Conservation (phyloP, 64 coral and sea anemone species). For the Pocillopora verrucosa region DNA sequence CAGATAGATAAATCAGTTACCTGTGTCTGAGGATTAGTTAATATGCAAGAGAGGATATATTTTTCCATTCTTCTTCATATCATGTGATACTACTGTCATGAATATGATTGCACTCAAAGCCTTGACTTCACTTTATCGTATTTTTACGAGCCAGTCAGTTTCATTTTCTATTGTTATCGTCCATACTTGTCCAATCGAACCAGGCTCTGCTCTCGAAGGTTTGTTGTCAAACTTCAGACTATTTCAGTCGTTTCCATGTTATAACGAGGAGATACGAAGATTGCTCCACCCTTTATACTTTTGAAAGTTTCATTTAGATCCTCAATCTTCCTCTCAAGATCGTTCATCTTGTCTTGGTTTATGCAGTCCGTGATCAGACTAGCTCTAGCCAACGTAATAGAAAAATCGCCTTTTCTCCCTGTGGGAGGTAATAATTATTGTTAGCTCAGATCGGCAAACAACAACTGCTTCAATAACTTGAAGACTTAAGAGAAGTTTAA, state of each 20-base stretch:
- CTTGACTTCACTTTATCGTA: not conserved
- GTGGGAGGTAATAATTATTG: not conserved
- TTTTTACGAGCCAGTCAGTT: not conserved
- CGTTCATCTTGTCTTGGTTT: slow-evolving; percentile 4
- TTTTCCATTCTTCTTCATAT: no score
- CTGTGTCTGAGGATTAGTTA: no score
- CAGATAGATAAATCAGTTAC: no score
- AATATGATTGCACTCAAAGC: not conserved
- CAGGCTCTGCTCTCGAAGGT: no score
- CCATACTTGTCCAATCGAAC: no score
- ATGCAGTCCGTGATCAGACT: not conserved
- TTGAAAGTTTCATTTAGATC: slow-evolving; percentile 8
- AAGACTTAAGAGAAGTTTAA: no score
- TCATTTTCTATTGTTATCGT: not conserved
- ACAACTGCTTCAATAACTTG: no score
- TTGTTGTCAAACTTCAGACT: not conserved
- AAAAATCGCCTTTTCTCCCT: not conserved
- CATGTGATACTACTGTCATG: no score
- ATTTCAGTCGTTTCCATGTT: not conserved
- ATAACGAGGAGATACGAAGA: not conserved
- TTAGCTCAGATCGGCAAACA: no score
- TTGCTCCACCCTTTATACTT: not conserved
- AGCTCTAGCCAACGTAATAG: not conserved
- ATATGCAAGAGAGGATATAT: no score
- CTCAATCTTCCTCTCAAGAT: slow-evolving; percentile 5